phyloP scores from a whole-genome alignment of 1,140 invertebrate genomes.

The Tyrophagus putrescentiae region DNA sequence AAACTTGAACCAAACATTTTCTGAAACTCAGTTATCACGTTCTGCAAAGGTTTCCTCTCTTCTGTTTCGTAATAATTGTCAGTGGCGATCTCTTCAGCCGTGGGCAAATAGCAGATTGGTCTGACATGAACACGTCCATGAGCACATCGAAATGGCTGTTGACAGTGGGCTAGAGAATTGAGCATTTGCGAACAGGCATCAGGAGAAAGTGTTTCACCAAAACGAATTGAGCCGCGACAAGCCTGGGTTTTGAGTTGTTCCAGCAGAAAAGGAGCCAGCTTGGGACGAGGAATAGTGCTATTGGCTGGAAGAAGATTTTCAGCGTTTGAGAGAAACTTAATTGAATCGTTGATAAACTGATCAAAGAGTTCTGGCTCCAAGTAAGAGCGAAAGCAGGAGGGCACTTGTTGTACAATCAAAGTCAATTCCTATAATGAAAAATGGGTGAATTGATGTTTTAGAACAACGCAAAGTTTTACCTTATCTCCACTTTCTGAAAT shows the following conservation, averaged over 20 bases:
- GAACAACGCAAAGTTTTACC: too few species aligned
- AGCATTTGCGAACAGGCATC: background rate
- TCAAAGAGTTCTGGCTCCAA: background rate
- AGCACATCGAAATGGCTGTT: conserved; percentile 7
- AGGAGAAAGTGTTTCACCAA: background rate
- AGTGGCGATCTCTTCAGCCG: too few species aligned
- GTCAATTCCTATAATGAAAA: too few species aligned
- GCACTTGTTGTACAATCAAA: background rate
- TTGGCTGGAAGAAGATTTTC: background rate
- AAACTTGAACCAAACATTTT: too few species aligned
- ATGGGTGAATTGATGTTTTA: too few species aligned
- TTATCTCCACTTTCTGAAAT: too few species aligned
- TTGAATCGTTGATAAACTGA: background rate
- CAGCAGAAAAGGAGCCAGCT: background rate
- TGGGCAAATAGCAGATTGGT: conserved; percentile 1
- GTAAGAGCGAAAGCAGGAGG: background rate
- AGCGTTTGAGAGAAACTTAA: background rate
- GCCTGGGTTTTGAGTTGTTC: background rate
- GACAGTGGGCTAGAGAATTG: background rate
- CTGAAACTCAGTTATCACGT: too few species aligned
- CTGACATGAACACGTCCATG: conserved; percentile 2
- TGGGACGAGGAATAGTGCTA: too few species aligned
- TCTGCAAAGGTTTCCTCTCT: too few species aligned
- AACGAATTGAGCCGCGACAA: conserved; percentile 16
- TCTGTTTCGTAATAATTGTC: too few species aligned